Conservation (phyloP, 2,797 vertebrate species). For the Paramormyrops hopkinsi region DNA sequence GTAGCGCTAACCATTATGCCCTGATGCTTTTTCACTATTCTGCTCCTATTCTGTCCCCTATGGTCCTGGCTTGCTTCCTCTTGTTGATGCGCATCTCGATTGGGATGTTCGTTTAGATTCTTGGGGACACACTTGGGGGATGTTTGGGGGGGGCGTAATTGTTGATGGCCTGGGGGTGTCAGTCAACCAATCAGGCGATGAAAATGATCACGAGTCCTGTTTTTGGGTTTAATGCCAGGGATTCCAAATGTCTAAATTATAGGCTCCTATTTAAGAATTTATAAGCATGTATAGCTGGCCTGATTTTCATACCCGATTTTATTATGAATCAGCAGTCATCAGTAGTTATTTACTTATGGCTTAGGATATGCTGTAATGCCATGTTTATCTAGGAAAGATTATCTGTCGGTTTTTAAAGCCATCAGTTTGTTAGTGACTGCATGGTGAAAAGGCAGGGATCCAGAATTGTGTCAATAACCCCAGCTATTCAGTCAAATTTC, state of each 20-base stretch:
- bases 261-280: background rate
- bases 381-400: background rate
- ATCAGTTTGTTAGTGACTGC: constrained; percentile 43
- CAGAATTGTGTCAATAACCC: constrained; percentile 42
- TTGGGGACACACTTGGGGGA: constrained; percentile 20
- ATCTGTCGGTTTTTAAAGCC: background rate
- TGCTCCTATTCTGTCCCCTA: constrained; percentile 42
- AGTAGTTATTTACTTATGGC: background rate
- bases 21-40: constrained; percentile 43
- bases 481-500: constrained; percentile 37
- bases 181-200: background rate
- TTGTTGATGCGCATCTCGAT: constrained; percentile 46
- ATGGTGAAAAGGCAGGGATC: constrained; percentile 36
- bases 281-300: background rate
- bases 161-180: background rate
- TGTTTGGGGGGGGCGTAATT: constrained; percentile 19
- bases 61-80: constrained; percentile 39
- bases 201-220: background rate
- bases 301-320: background rate
- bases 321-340: background rate
- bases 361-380: background rate
- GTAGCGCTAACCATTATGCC: background rate
- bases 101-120: constrained; percentile 33
- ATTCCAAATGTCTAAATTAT: background rate
- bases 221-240: background rate